A percentile compares a stretch with the other conserved stretches of the same genome.
phyloP scores from a whole-genome alignment of 1,140 invertebrate species.

The Conus betulinus region DNA sequence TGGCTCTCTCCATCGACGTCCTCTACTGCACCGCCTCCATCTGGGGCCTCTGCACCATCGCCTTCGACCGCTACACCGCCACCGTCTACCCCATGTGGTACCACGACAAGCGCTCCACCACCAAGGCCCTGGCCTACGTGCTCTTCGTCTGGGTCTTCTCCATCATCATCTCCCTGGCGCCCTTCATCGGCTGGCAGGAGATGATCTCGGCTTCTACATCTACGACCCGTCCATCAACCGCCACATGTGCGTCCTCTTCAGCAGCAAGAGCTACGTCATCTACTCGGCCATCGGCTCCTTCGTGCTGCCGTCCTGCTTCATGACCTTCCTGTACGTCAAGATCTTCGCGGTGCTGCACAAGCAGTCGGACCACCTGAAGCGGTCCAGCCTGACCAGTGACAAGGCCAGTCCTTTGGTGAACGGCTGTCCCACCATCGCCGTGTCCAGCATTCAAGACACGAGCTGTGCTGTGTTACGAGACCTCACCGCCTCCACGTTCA shows the following conservation, averaged over 20 bases:
- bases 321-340: conserved; percentile 97
- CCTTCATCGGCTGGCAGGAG: conserved; percentile 73
- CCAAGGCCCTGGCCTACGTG: conserved; percentile 71
- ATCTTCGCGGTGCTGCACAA: conserved; percentile 86
- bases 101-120: conserved; percentile 67
- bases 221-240: conserved; percentile 61
- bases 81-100: conserved; percentile 76
- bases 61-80: conserved; percentile 75
- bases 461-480: conserved; percentile 35
- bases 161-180: conserved; percentile 72
- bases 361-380: conserved; percentile 37
- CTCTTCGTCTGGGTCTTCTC: conserved; percentile 75
- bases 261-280: conserved; percentile 90
- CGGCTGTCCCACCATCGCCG: conserved; percentile 32
- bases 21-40: conserved; percentile 77
- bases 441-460: conserved; percentile 19
- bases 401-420: not conserved
- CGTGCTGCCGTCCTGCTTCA: conserved; percentile 96
- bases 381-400: conserved; percentile 24
- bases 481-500: conserved; percentile 36
- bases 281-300: conserved; percentile 97
- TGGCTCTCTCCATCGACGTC: conserved; percentile 74
- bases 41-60: conserved; percentile 75
- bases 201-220: conserved; percentile 66
- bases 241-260: conserved; percentile 73